phyloP scores from a whole-genome alignment of 2,888 invertebrate species.

The Epirrhoe tristata region DNA sequence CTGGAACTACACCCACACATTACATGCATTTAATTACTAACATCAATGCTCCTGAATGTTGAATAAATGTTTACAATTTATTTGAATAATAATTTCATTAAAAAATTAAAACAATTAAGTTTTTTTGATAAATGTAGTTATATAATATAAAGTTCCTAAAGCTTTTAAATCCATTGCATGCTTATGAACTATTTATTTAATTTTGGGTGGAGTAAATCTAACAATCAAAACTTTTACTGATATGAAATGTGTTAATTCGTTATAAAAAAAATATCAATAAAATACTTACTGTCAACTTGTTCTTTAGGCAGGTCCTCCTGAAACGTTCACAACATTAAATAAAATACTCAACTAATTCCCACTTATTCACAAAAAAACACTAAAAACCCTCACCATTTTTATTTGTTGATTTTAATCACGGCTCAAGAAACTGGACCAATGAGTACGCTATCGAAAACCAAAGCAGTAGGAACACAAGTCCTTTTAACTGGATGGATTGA shows the following conservation, averaged over 20 bases:
- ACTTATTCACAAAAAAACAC: neutral
- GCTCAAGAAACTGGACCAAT: conserved; percentile 63
- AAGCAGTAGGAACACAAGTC: conserved; percentile 73
- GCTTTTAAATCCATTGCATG: no score
- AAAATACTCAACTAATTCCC: conserved; percentile 34
- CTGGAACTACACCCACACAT: conserved; percentile 21
- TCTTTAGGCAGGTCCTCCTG: conserved; percentile 92
- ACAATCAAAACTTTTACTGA: no score
- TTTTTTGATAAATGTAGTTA: no score
- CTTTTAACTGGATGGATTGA: conserved; percentile 78
- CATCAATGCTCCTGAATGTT: conserved; percentile 10
- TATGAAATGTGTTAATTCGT: neutral
- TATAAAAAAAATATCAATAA: neutral
- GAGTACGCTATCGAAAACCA: conserved; percentile 73
- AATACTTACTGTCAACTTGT: conserved; percentile 89
- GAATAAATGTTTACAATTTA: conserved; percentile 1
- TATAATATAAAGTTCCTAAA: no score
- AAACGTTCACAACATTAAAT: conserved; percentile 64
- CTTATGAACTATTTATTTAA: no score
- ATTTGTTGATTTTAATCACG: conserved; percentile 30
- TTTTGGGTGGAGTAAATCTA: no score
- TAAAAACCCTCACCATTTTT: conserved; percentile 40
- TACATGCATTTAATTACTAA: conserved; percentile 20
- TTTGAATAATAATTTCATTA: conserved; percentile 4
- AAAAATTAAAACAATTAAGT: neutral